Evolutionary conservation across 2,797 vertebrate species (phyloP).

Genomic region (Petrocephalus sullivani): DNA sequence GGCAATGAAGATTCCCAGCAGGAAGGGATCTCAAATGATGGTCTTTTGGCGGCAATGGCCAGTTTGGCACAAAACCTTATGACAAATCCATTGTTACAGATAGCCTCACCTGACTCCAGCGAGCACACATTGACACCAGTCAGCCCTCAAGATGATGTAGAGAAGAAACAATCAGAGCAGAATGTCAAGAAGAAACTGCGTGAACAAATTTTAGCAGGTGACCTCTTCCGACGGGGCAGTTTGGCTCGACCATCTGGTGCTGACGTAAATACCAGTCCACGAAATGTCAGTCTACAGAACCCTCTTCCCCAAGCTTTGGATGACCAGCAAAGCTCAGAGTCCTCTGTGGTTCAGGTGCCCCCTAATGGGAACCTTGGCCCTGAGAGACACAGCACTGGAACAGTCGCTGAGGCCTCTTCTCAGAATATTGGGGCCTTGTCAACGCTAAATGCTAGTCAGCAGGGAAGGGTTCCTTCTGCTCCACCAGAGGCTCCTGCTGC

Average conservation of each 20-base stretch:
- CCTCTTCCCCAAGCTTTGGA: constrained; percentile 35
- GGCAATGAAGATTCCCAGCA: constrained; percentile 44
- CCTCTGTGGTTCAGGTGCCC: constrained; percentile 22
- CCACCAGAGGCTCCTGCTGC: constrained; percentile 31
- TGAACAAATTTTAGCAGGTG: constrained; percentile 65
- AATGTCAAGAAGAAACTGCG: constrained; percentile 62
- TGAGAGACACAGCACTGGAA: not conserved
- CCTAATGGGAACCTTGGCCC: constrained; percentile 21
- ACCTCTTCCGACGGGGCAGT: constrained; percentile 54
- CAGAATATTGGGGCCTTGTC: constrained; percentile 38
- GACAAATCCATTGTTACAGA: constrained; percentile 39
- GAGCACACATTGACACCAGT: constrained; percentile 25
- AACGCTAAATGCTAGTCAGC: constrained; percentile 43
- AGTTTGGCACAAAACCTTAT: constrained; percentile 65
- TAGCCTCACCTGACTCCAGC: constrained; percentile 32
- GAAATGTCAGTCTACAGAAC: constrained; percentile 35
- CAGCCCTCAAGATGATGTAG: constrained; percentile 27
- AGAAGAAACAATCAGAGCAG: constrained; percentile 44
- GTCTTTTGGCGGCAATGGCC: constrained; percentile 51
- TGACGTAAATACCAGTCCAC: constrained; percentile 36
- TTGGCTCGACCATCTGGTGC: constrained; percentile 33
- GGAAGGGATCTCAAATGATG: constrained; percentile 55
- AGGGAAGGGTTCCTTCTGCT: constrained; percentile 35
- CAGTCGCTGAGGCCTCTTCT: constrained; percentile 14
- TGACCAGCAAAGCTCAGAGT: constrained; percentile 25